These are phyloP conservation scores for Eudasyphora cyanicolor DNA, from an alignment of 2,888 invertebrate genomes.

Conservation along the genomic window DNA sequence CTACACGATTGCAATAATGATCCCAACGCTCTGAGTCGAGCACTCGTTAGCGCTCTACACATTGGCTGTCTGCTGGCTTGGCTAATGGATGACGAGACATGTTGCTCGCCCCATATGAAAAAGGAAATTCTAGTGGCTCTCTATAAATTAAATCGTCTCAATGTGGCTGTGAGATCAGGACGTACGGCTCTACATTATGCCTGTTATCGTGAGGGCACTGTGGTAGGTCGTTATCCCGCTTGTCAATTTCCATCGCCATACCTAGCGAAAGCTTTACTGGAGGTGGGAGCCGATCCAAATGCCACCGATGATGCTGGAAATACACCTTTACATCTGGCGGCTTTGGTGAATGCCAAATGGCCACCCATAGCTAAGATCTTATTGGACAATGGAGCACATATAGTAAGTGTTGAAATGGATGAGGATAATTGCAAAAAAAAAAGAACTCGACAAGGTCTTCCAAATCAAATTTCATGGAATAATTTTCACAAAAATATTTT, in stretches of 20 bases:
- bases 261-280: constrained; percentile 87
- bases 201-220: constrained; percentile 88
- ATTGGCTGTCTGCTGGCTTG: constrained; percentile 89
- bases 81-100: constrained; percentile 82
- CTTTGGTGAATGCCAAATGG: constrained; percentile 87
- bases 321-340: constrained; percentile 92
- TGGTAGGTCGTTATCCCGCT: constrained; percentile 85
- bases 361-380: constrained; percentile 86
- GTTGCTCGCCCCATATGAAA: constrained; percentile 80
- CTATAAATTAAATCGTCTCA: constrained; percentile 88
- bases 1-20: constrained; percentile 85
- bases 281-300: constrained; percentile 91
- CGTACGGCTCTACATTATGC: constrained; percentile 90
- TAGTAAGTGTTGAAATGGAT: constrained; percentile 71
- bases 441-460: background rate
- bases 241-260: constrained; percentile 86
- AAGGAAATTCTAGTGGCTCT: constrained; percentile 86
- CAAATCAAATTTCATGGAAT: background rate
- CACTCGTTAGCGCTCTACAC: constrained; percentile 92
- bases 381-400: constrained; percentile 87
- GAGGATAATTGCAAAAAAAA: too few species aligned
- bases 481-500: background rate
- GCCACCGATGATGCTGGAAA: constrained; percentile 91
- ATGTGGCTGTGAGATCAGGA: constrained; percentile 84
- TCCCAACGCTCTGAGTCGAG: constrained; percentile 87